A percentile compares a stretch with the other conserved stretches of the same genome.
Conservation (phyloP, 1,140 invertebrate genomes). For the Drosophila pectinifera region DNA sequence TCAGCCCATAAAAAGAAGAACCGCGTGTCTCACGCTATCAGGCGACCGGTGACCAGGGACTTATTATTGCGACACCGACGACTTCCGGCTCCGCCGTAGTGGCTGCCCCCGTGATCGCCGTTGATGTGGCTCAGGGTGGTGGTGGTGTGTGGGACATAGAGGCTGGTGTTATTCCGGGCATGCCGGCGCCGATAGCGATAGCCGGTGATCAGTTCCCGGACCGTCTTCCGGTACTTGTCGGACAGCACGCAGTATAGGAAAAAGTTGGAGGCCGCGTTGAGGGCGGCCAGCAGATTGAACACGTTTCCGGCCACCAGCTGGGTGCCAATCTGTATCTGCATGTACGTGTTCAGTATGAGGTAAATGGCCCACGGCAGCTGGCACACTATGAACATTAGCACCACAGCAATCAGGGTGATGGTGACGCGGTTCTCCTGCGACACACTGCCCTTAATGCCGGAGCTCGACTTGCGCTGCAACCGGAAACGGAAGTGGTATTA, state of each 20-base stretch:
- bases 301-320: conserved; percentile 88
- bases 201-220: conserved; percentile 88
- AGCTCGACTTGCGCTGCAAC: conserved; percentile 56
- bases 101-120: conserved; percentile 41
- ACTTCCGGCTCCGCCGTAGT: conserved; percentile 21
- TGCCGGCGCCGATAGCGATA: conserved; percentile 76
- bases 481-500: no score
- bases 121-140: conserved; percentile 66
- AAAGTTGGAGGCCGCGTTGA: conserved; percentile 91
- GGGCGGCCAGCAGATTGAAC: conserved; percentile 89
- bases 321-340: conserved; percentile 60
- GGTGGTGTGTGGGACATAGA: conserved; percentile 68
- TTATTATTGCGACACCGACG: conserved; percentile 45
- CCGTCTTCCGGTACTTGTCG: conserved; percentile 91
- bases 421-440: conserved; percentile 90
- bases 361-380: conserved; percentile 88
- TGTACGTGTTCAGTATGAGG: conserved; percentile 60
- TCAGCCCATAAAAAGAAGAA: background rate
- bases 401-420: conserved; percentile 90
- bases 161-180: conserved; percentile 68
- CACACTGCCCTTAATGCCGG: conserved; percentile 64
- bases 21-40: conserved; percentile 55
- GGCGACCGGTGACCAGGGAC: conserved; percentile 32
- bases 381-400: conserved; percentile 90
- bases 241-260: conserved; percentile 92